Conservation (phyloP, 2,113 vertebrate genomes). For the Corythornis vintsioides region DNA sequence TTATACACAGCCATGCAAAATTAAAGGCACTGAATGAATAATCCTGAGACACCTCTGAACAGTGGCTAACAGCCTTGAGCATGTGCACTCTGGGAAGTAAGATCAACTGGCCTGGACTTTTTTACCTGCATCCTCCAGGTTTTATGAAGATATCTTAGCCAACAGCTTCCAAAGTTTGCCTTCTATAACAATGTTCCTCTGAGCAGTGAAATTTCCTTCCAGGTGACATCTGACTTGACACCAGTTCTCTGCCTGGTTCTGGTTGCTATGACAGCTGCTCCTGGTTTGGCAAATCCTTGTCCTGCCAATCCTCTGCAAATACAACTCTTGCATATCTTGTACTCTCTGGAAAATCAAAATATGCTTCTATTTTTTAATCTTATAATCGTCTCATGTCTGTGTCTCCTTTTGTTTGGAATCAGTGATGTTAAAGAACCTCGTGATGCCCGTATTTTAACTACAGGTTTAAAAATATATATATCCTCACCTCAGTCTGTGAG, state of each 20-base stretch:
- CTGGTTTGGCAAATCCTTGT: background rate
- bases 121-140: background rate
- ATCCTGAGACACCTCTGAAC: background rate
- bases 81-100: background rate
- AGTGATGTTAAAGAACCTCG: background rate
- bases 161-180: background rate
- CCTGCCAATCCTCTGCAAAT: background rate
- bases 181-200: background rate
- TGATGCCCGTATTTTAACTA: constrained; percentile 19
- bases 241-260: background rate
- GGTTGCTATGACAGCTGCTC: constrained; percentile 27
- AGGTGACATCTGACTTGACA: background rate
- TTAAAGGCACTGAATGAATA: background rate
- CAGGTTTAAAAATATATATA: background rate
- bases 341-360: constrained; percentile 11
- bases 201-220: background rate
- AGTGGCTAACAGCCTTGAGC: background rate
- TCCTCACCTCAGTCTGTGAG: background rate
- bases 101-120: background rate
- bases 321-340: background rate
- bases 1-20: background rate
- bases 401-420: constrained; percentile 41
- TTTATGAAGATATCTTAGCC: background rate
- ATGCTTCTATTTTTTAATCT: background rate
- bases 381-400: background rate